Evolutionary conservation across 2,113 vertebrate species (phyloP).

Genomic region (Butorides virescens): DNA sequence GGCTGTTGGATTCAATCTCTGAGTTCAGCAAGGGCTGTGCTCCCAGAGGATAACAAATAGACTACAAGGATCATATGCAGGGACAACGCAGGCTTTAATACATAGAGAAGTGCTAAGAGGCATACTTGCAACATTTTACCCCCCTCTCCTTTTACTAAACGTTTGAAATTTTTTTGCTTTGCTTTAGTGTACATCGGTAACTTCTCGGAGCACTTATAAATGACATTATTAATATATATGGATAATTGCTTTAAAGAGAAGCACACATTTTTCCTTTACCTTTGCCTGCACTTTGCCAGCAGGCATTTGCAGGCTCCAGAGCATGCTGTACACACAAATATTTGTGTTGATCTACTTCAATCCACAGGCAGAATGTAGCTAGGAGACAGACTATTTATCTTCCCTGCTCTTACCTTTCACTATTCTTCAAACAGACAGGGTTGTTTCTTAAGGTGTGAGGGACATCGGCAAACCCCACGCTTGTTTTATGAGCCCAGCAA

Average conservation of each 20-base stretch:
- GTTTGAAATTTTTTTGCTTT: background rate
- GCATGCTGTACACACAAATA: conserved; percentile 38
- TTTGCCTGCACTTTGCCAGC: conserved; percentile 49
- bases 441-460: background rate
- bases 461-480: background rate
- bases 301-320: conserved; percentile 27
- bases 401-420: conserved; percentile 20
- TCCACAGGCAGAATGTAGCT: conserved; percentile 58
- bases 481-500: background rate
- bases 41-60: conserved; percentile 47
- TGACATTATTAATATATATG: conserved; percentile 54
- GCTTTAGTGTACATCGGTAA: background rate
- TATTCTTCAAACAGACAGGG: background rate
- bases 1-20: background rate
- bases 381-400: conserved; percentile 56
- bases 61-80: background rate
- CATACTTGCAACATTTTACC: background rate
- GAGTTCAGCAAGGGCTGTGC: background rate
- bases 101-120: background rate
- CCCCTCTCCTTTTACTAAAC: background rate
- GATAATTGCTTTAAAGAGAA: conserved; percentile 47
- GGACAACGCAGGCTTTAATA: conserved; percentile 17
- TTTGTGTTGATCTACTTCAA: conserved; percentile 57
- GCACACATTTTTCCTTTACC: conserved; percentile 32
- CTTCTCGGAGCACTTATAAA: conserved; percentile 26